phyloP scores from a whole-genome alignment of 2,888 invertebrate genomes.

The Napeogenes sylphis region DNA sequence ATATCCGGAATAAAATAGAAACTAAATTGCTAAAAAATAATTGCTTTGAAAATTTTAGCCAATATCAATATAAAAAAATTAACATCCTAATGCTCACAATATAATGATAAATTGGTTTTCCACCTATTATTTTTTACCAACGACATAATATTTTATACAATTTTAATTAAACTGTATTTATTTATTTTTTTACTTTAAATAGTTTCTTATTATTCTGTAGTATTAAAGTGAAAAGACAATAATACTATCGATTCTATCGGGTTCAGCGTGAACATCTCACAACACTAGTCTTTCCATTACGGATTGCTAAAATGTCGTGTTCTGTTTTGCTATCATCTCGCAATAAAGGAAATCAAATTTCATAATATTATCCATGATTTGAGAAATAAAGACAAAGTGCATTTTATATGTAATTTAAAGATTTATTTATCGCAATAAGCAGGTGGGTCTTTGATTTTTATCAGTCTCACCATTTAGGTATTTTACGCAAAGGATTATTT shows the following conservation, averaged over 20 bases:
- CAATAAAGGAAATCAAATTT: constrained; percentile 62
- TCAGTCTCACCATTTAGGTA: constrained; percentile 23
- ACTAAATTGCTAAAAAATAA: too few relatives aligned
- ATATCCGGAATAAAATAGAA: too few relatives aligned
- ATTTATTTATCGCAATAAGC: constrained; percentile 31
- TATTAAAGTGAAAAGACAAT: constrained; percentile 1
- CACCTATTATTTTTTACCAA: too few relatives aligned
- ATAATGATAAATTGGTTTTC: too few relatives aligned
- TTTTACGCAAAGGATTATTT: constrained; percentile 38
- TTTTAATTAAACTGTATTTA: too few relatives aligned
- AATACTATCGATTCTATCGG: constrained; percentile 7
- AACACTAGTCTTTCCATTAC: constrained; percentile 46
- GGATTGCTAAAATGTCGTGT: constrained; percentile 68
- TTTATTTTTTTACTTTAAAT: too few relatives aligned
- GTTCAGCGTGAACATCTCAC: constrained; percentile 5
- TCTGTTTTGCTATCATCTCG: constrained; percentile 71
- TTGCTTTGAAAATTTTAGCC: too few relatives aligned
- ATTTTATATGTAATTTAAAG: constrained; percentile 41
- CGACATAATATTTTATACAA: too few relatives aligned
- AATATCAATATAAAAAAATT: too few relatives aligned
- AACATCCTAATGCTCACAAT: too few relatives aligned
- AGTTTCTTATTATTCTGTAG: not conserved
- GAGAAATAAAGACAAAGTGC: constrained; percentile 40
- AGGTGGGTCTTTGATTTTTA: constrained; percentile 38
- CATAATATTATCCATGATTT: constrained; percentile 51